Evolutionary conservation across 2,113 vertebrate genomes (phyloP).

Genomic region (Lucifuga dentata): DNA sequence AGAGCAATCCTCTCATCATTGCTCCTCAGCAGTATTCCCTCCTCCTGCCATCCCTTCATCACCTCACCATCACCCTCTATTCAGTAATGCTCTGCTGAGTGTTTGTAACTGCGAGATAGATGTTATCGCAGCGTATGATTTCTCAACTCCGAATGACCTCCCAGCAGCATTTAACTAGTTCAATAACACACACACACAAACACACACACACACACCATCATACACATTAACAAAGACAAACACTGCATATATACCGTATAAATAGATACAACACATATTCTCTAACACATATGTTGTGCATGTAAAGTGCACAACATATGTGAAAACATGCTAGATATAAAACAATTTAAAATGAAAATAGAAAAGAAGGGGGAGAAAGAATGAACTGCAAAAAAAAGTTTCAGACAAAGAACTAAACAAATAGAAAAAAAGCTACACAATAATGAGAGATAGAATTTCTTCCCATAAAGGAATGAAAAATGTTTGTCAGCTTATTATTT

Average conservation of each 20-base stretch:
- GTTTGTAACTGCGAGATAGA: constrained; percentile 44
- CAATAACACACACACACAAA: constrained; percentile 24
- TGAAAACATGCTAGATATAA: constrained; percentile 18
- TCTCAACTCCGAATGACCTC: constrained; percentile 64
- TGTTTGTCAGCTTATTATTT: too few species aligned
- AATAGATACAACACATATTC: neutral
- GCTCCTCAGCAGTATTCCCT: constrained; percentile 56
- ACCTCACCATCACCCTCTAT: constrained; percentile 55
- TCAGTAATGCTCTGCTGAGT: constrained; percentile 15
- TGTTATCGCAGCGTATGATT: constrained; percentile 69
- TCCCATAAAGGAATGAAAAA: too few species aligned
- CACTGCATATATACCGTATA: neutral
- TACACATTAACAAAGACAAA: neutral
- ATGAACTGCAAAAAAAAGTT: too few species aligned
- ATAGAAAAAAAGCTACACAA: neutral
- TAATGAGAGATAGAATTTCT: too few species aligned
- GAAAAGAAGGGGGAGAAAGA: neutral
- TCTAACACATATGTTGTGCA: constrained; percentile 1
- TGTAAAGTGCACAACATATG: constrained; percentile 2
- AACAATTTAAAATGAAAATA: constrained; percentile 4
- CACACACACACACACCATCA: neutral
- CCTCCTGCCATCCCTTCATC: constrained; percentile 56
- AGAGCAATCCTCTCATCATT: constrained; percentile 69
- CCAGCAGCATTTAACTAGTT: constrained; percentile 61
- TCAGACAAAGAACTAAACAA: neutral